Conservation (phyloP, 2,797 vertebrate genomes). For the Alosa sapidissima region DNA sequence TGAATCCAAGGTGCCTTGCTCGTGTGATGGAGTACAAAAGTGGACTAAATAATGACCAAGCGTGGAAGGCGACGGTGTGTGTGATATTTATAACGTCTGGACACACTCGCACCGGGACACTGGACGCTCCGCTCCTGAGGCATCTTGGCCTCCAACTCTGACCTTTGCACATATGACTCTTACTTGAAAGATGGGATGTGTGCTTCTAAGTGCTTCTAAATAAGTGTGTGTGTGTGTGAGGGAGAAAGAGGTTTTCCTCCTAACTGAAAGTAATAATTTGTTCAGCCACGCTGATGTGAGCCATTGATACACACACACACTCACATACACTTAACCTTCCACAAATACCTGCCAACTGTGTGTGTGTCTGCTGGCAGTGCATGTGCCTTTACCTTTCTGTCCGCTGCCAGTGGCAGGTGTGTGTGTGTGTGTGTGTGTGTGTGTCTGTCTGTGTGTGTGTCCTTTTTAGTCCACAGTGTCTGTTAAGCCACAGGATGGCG, state of each 20-base stretch:
- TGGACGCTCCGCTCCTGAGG: background rate
- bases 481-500: background rate
- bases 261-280: background rate
- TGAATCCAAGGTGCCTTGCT: background rate
- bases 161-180: slow-evolving; percentile 53
- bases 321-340: background rate
- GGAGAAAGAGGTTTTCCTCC: background rate
- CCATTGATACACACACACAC: background rate
- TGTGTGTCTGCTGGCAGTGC: background rate
- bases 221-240: background rate
- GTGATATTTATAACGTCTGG: background rate
- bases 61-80: background rate
- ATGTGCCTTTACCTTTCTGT: background rate
- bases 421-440: background rate
- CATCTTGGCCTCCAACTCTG: slow-evolving; percentile 17
- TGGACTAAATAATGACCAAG: background rate
- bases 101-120: background rate
- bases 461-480: background rate
- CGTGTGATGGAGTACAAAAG: background rate
- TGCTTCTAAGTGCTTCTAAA: background rate
- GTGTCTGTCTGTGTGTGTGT: slow-evolving; percentile 11
- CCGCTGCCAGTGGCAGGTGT: background rate
- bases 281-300: background rate
- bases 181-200: slow-evolving; percentile 16
- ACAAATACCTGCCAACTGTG: background rate